Evolutionary conservation across 1,140 invertebrate species (phyloP), one percentile per base, ranked within the genome.

Genomic region (Brachionus manjavacas): DNA sequence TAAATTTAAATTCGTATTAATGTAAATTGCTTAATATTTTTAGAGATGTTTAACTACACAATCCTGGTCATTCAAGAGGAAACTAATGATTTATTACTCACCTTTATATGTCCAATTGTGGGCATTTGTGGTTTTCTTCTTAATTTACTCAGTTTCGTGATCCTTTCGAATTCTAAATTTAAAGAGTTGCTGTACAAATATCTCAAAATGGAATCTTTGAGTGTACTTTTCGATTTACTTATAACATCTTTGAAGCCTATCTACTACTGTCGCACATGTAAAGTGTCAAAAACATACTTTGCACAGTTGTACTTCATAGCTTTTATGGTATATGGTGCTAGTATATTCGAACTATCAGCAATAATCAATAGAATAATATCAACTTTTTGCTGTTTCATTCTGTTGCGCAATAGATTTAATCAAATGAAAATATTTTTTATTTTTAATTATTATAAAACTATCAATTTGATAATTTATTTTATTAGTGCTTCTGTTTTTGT

Each of bases 361-460:
- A 74, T 74, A 16, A n/a, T 74, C 4, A 74, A 74, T 46, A 14
- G 70, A 41, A 74, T 35, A 23, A 9, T 74, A 43, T 74, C 70
- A 41, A 41, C 70, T 16, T 74, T 74, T 41, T 46, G 39, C 8
- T 74, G 70, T 41, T 43, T 41, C 9, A 41, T 74, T 9, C 8
- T 74, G 1, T 23, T 74, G 9, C 14, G 16, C 0, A 74, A 43
- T 41, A 39, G 46, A 74, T 2, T 43, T 46, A 16, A 4, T 41
- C 1, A n/a, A 11, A n/a, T 39, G 2, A 74, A 41, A 74, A 39
- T 43, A 25, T 2, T 14, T 74, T 43, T 20, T 16, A 9, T 74
- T 46, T 43, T 74, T 16, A 74, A 74, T 74, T 74, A n/a, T n/a
- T 74, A 74, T 39, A 74, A 74, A 74, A 41, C 23, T 23, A 7